Evolutionary conservation across 2,888 invertebrate species (phyloP), one percentile per base, ranked within the genome.

Genomic region (Rotaria socialis): DNA sequence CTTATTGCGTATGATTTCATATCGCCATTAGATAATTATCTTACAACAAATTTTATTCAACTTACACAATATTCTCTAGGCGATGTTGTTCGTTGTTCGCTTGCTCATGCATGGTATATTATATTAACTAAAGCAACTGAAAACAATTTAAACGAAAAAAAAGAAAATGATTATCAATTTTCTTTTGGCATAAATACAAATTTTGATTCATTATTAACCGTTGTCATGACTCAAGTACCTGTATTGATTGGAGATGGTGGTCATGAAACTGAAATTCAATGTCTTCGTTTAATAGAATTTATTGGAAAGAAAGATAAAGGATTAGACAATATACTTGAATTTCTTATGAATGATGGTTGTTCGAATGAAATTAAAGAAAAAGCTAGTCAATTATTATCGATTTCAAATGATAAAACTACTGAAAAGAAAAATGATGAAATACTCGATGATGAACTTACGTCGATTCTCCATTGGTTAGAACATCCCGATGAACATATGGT

Each of bases 51-150:
- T 43, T 75, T 75, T 43, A 75, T 75, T 6, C 43, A 75, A 75
- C 7, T 75, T 2, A 75, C 43, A 41, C 19, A 75, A 75, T 22
- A 75, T 75, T 16, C 75, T 16, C 43, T 75, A 19, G 75, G 75
- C 22, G 75, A 75, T 75, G 75, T 75, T 41, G 75, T 75, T 75
- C 75, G 75, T 6, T 75, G 75, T 75, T 22, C 75, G 43, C 43
- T 75, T 19, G 75, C 75, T 22, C 41, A 43, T 75, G 75, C 75
- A 6, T 75, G 75, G 75, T 43, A 75, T 75, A 43, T 24, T 19
- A 75, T 50, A 50, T 50, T 50, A 50, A 50, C 50, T 50, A 50
- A 50, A 50, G 50, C 50, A 50, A 50, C 11, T 8, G 50, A 50
- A 8, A 50, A 50, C 7, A 50, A 50, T 8, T 50, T 11, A 11